A percentile compares a stretch with the other conserved stretches of the same genome.
Conservation (phyloP, 1,140 invertebrate species). For the Diploscapter pachys region DNA sequence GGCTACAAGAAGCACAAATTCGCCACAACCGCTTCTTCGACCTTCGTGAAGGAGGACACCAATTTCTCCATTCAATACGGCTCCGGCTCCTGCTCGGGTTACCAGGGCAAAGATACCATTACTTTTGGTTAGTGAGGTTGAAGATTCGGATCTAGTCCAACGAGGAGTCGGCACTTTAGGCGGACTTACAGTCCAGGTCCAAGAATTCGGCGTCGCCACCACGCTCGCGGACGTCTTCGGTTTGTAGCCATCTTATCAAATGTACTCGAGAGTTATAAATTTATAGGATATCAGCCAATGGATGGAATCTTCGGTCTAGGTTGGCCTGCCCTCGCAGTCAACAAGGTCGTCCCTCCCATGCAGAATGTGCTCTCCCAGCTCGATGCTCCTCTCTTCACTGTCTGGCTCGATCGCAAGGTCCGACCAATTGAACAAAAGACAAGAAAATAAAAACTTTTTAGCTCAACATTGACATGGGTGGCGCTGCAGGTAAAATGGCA, state of each 20-base stretch:
- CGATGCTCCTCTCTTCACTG: constrained; percentile 41
- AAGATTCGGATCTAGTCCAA: no score
- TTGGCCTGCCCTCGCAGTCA: constrained; percentile 44
- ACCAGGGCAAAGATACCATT: constrained; percentile 25
- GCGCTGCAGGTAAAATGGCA: no score
- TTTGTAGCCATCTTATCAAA: no score
- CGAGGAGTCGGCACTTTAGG: no score
- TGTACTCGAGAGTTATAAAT: no score
- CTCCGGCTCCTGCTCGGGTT: constrained; percentile 27
- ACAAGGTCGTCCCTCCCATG: constrained; percentile 46
- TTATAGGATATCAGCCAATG: constrained; percentile 40
- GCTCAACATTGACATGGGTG: no score
- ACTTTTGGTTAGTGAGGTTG: constrained; percentile 1
- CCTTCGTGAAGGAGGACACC: constrained; percentile 24
- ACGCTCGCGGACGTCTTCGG: no score
- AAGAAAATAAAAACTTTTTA: no score
- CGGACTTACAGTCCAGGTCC: no score
- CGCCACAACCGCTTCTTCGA: constrained; percentile 28
- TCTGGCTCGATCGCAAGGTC: constrained; percentile 45
- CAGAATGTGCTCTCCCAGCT: constrained; percentile 45
- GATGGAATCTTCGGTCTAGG: constrained; percentile 49
- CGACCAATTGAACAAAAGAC: not conserved
- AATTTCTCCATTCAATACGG: constrained; percentile 31
- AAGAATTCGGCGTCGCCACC: no score
- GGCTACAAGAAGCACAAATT: constrained; percentile 31